Base-by-base conservation (phyloP, 2,888 invertebrate genomes). In the Tyria jacobaeae region DNA sequence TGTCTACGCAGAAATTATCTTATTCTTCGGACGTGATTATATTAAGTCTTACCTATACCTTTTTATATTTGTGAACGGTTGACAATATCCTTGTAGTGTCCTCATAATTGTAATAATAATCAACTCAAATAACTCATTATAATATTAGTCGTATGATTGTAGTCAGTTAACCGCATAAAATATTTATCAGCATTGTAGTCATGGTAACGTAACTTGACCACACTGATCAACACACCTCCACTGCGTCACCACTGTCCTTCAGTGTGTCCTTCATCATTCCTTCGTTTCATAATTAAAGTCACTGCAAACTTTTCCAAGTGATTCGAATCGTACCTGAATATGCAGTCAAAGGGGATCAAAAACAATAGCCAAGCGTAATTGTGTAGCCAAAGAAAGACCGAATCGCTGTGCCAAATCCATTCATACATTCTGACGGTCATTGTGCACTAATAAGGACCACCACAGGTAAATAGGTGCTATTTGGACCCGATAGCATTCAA, bases 291-390 rank as follows among this genome's bases (percentile, higher is more conserved):
- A 37, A 3, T 41, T 52, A 21, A 52, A 39, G 34, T 31, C 65
- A 50, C 34, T 12, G 3, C 41, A 57, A 52, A 25, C 14, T 41
- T 15, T 41, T 47, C 49, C 49, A 66, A 71, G 37, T 57, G 35
- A 25, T 53, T 41, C 25, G 12, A 50, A 17, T 58, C 31, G 35
- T 34, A 47, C 39, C 64, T 24, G 17, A 35, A 64, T 7, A 15
- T 62, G n/a, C 61, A 51, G 49, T 56, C 53, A 64, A 63, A 44
- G 64, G 55, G 49, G 53, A 54, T 34, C 34, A 14, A 51, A 24
- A 64, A 72, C 61, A 72, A 72, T 75, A 44, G 52, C 50, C 25
- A n/a, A 69, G 72, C 70, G 51, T 70, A 72, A 70, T 35, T 41
- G 41, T 48, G 37, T 12, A 41, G 25, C 50, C 34, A 62, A 62